Evolutionary conservation across 2,113 vertebrate genomes (phyloP).

Genomic region (Procavia capensis): DNA sequence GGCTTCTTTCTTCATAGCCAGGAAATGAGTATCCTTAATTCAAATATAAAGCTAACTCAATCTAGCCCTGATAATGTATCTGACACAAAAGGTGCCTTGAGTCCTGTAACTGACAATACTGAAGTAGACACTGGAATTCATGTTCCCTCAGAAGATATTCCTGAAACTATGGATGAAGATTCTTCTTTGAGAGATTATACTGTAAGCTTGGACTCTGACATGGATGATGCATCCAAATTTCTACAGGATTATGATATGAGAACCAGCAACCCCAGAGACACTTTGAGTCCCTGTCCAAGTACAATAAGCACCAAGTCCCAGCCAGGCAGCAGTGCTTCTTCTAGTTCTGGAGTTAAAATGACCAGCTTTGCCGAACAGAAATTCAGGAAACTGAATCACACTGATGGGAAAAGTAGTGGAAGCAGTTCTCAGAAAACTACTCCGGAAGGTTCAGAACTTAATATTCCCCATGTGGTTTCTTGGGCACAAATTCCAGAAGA

Average conservation of each 20-base stretch:
- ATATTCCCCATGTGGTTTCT: constrained; percentile 93
- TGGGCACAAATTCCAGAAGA: constrained; percentile 95
- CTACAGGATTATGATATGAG: constrained; percentile 91
- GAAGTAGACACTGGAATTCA: constrained; percentile 98
- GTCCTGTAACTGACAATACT: constrained; percentile 92
- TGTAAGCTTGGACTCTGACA: constrained; percentile 96
- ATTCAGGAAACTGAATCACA: constrained; percentile 91
- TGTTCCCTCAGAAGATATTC: constrained; percentile 96
- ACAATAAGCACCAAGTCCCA: constrained; percentile 93
- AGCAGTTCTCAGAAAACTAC: constrained; percentile 96
- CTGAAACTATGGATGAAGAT: constrained; percentile 97
- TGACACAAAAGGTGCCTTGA: constrained; percentile 90
- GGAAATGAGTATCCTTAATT: constrained; percentile 85
- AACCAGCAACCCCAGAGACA: constrained; percentile 86
- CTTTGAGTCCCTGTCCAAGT: constrained; percentile 93
- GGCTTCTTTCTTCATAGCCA: constrained; percentile 97
- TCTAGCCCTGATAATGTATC: constrained; percentile 88
- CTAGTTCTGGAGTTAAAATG: constrained; percentile 93
- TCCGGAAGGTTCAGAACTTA: constrained; percentile 95
- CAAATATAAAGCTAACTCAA: constrained; percentile 85
- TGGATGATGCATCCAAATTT: constrained; percentile 90
- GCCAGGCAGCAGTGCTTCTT: constrained; percentile 94
- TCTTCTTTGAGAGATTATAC: constrained; percentile 97
- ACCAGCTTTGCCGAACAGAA: constrained; percentile 99
- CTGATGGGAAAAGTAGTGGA: constrained; percentile 91